phyloP scores from a whole-genome alignment of 1,140 invertebrate species.

The Holcopasites calliopsidis region DNA sequence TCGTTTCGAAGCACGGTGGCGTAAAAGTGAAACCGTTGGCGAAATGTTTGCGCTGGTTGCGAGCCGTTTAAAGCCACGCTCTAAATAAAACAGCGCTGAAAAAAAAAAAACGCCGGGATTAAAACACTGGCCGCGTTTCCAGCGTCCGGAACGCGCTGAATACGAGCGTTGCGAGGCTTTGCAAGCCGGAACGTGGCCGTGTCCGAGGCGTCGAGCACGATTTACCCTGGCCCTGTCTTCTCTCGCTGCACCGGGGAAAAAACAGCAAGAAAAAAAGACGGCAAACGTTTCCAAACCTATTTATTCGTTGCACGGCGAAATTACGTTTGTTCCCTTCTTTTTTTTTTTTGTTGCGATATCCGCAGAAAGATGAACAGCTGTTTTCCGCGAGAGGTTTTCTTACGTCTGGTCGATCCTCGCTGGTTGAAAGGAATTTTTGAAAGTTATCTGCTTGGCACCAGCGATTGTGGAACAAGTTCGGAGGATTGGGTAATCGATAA shows the following conservation, averaged over 20 bases:
- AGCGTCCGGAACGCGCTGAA: slow-evolving; percentile 4
- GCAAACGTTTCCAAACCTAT: slow-evolving; percentile 42
- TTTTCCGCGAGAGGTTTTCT: slow-evolving; percentile 38
- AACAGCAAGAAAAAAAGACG: too few species aligned
- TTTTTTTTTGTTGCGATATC: background rate
- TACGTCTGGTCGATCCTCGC: background rate
- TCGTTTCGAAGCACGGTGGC: slow-evolving; percentile 11
- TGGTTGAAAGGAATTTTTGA: slow-evolving; percentile 13
- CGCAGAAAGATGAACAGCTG: background rate
- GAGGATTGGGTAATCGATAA: too few species aligned
- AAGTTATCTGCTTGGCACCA: too few species aligned
- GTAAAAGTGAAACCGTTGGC: slow-evolving; percentile 39
- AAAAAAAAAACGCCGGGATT: slow-evolving; percentile 13
- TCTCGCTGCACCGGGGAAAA: too few species aligned
- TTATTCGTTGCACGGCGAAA: slow-evolving; percentile 8
- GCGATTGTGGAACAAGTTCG: too few species aligned
- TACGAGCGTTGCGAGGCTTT: slow-evolving; percentile 14
- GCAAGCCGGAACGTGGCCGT: slow-evolving; percentile 26
- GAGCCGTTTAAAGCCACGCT: slow-evolving; percentile 42
- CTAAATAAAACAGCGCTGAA: slow-evolving; percentile 42
- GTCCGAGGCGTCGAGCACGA: slow-evolving; percentile 44
- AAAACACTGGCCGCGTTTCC: slow-evolving; percentile 33
- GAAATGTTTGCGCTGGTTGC: slow-evolving; percentile 37
- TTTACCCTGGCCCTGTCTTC: slow-evolving; percentile 24
- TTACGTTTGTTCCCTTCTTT: background rate